These are phyloP conservation scores for Trachelus stipa DNA, from an alignment of 2,888 invertebrate genomes.

Conservation along the genomic window DNA sequence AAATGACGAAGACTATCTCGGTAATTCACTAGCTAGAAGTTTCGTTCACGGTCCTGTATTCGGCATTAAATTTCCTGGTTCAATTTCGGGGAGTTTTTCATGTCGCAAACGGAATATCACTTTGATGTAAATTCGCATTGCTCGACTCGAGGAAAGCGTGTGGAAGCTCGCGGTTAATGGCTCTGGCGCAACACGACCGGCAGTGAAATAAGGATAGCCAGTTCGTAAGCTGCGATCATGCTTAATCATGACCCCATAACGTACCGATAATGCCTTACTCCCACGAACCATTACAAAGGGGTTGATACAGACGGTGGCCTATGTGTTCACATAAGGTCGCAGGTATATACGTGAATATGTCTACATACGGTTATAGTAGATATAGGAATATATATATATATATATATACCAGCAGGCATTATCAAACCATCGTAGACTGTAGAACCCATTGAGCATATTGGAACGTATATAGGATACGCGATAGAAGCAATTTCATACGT, in stretches of 20 bases:
- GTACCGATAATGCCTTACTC: slow-evolving; percentile 11
- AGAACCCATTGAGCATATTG: not conserved
- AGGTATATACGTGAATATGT: not conserved
- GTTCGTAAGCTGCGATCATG: slow-evolving; percentile 7
- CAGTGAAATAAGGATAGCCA: slow-evolving; percentile 16
- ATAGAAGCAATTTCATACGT: not conserved
- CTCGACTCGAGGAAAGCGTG: not conserved
- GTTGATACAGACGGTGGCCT: not conserved
- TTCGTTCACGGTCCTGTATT: not conserved
- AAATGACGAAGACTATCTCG: not conserved
- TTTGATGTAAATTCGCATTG: not conserved
- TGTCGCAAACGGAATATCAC: not conserved
- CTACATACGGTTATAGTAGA: not conserved
- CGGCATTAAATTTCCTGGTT: not conserved
- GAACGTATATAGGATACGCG: not conserved
- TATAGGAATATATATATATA: not conserved
- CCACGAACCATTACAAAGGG: not conserved
- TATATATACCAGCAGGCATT: not conserved
- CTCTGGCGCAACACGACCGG: not conserved
- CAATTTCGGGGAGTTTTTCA: not conserved
- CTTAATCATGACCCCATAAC: slow-evolving; percentile 16
- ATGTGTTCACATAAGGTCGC: not conserved
- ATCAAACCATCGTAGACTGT: not conserved
- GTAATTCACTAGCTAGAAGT: not conserved
- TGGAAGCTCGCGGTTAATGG: not conserved